Percentiles rank a stretch among this genome's conserved stretches.
These are phyloP conservation scores for Hippocampus guttulatus DNA, from an alignment of 2,113 vertebrate species.

Conservation along the genomic window DNA sequence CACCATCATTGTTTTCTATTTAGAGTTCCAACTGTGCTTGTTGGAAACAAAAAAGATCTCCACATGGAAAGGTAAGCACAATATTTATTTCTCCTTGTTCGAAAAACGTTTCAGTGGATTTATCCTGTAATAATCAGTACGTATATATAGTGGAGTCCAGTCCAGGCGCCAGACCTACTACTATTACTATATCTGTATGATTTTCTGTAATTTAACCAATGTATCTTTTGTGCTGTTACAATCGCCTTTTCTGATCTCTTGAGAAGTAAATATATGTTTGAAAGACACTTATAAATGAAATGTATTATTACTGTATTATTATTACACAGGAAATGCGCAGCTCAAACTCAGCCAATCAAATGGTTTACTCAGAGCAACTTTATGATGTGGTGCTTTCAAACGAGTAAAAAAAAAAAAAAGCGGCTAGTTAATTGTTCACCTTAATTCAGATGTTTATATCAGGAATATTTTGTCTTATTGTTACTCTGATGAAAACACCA, in stretches of 20 bases:
- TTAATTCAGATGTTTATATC: too few species aligned
- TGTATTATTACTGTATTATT: too few species aligned
- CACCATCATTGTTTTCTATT: conserved; percentile 20
- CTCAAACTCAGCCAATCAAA: neutral
- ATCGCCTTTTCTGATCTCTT: neutral
- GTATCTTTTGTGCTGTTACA: neutral
- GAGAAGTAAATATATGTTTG: too few species aligned
- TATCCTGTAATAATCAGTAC: neutral
- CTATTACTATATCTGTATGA: neutral
- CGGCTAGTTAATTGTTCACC: too few species aligned
- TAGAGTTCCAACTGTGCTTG: conserved; percentile 82
- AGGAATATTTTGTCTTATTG: too few species aligned
- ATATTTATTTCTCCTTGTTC: neutral
- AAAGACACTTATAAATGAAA: too few species aligned
- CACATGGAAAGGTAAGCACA: conserved; percentile 76
- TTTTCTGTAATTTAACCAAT: neutral
- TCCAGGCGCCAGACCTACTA: neutral
- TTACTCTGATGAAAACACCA: too few species aligned
- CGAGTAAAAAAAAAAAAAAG: too few species aligned
- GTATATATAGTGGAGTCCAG: too few species aligned
- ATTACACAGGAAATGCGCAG: too few species aligned
- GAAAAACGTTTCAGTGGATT: neutral
- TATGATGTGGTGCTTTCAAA: neutral
- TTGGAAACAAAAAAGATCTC: conserved; percentile 85
- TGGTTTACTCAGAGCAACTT: neutral